Evolutionary conservation across 2,797 vertebrate species (phyloP).

Genomic region (Ctenopoma kingsleyae): DNA sequence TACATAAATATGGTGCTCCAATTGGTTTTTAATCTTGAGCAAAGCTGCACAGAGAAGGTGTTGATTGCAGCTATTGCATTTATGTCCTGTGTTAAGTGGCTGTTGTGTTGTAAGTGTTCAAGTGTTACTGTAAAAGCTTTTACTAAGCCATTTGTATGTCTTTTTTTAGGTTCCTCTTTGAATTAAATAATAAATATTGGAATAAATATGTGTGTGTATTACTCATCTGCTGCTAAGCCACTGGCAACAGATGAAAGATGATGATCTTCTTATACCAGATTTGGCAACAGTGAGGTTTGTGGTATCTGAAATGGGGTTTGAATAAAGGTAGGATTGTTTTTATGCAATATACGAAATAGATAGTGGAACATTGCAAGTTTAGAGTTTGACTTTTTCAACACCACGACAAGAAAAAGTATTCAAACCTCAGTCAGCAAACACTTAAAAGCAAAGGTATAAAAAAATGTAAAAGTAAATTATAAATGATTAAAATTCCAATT

Average conservation of each 20-base stretch:
- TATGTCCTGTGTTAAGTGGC: conserved; percentile 52
- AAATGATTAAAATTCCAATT: not conserved
- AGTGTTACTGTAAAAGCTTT: conserved; percentile 58
- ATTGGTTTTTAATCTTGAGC: conserved; percentile 16
- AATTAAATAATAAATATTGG: conserved; percentile 65
- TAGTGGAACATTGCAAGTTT: not conserved
- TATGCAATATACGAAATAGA: too few species aligned
- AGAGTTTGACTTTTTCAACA: not conserved
- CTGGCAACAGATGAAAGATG: not conserved
- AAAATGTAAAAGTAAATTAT: not conserved
- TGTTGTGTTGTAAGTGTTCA: conserved; percentile 58
- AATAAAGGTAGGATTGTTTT: too few species aligned
- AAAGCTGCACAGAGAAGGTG: not conserved
- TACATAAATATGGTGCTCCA: conserved; percentile 13
- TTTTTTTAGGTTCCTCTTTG: conserved; percentile 58
- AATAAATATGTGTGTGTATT: conserved; percentile 44
- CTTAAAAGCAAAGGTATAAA: not conserved
- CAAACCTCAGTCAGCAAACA: not conserved
- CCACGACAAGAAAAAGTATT: not conserved
- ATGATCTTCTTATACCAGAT: too few species aligned
- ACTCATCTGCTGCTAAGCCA: not conserved
- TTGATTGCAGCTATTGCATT: conserved; percentile 50
- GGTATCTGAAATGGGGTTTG: too few species aligned
- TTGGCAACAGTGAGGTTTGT: too few species aligned
- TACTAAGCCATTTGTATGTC: conserved; percentile 67